Conservation (phyloP, 2,888 invertebrate genomes). For the Aleiodes testaceus region DNA sequence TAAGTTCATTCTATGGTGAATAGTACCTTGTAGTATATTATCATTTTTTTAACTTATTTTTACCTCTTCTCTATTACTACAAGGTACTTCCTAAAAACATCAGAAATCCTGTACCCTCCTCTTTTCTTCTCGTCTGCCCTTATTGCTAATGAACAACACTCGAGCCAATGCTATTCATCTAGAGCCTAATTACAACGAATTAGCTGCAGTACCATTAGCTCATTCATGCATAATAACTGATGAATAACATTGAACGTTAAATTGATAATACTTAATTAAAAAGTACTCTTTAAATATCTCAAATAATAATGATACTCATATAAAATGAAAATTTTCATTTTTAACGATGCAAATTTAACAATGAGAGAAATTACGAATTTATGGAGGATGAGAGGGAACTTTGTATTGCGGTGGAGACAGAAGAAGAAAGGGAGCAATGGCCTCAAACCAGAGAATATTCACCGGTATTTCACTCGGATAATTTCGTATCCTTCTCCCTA, state of each 20-base stretch:
- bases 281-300: not conserved
- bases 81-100: not conserved
- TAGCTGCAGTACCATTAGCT: constrained; percentile 2
- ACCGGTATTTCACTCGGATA: constrained; percentile 30
- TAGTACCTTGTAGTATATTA: too few relatives aligned
- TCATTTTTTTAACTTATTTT: too few relatives aligned
- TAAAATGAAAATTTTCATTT: not conserved
- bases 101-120: not conserved
- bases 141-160: not conserved
- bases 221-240: not conserved
- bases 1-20: not conserved
- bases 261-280: not conserved
- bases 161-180: not conserved
- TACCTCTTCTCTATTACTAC: too few relatives aligned
- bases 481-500: constrained; percentile 28
- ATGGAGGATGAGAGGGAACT: constrained; percentile 15
- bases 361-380: constrained; percentile 25
- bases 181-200: constrained; percentile 2
- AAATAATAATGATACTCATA: not conserved
- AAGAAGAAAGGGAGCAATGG: constrained; percentile 26
- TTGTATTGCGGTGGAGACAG: constrained; percentile 16
- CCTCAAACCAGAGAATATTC: constrained; percentile 17
- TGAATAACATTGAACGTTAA: not conserved
- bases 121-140: not conserved
- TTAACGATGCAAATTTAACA: not conserved